Conservation (phyloP, 2,113 vertebrate genomes). For the human (Homo sapiens) region GRCh38 chr7:94099001-94099500, state of each 20-base stretch:
- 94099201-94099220: background rate
- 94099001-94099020: background rate
- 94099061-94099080: background rate
- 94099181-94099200: background rate
- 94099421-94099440: background rate
- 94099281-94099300: background rate
- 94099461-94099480: background rate
- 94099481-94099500: background rate
- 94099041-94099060: background rate
- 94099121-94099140: background rate
- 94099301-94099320: background rate
- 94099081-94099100: background rate
- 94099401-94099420: background rate
- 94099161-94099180: background rate
- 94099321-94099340: background rate
- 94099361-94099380: background rate
- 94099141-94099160: background rate
- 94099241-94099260: background rate
- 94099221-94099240: background rate
- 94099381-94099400: background rate
- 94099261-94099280: background rate
- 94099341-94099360: background rate
- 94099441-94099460: background rate
- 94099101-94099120: background rate
- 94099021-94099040: background rate